phyloP scores from a whole-genome alignment of 2,888 invertebrate species.

The Microplitis manilae region DNA sequence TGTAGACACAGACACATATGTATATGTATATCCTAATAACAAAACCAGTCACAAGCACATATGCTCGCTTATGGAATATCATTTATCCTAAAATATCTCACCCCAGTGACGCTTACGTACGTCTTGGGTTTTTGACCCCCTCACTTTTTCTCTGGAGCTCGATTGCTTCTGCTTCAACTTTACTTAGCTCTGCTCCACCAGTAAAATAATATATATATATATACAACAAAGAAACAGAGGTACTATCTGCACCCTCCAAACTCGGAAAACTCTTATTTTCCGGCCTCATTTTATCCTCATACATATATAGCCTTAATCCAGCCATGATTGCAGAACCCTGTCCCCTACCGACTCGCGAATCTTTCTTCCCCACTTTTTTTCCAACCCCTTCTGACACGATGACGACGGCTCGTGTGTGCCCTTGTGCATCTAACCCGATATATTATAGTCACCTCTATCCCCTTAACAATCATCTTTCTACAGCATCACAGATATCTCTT shows the following conservation, averaged over 20 bases:
- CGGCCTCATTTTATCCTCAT: conserved; percentile 56
- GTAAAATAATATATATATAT: conserved; percentile 4
- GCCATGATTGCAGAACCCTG: conserved; percentile 64
- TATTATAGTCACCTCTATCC: neutral
- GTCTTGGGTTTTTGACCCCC: conserved; percentile 35
- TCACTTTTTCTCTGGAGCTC: conserved; percentile 20
- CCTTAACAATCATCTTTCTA: conserved; percentile 28
- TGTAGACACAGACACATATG: neutral
- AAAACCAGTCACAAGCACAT: conserved; percentile 64
- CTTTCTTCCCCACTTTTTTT: conserved; percentile 45
- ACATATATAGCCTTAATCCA: conserved; percentile 66
- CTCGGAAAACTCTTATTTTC: conserved; percentile 38
- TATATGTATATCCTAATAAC: conserved; percentile 47
- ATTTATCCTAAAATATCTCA: conserved; percentile 62
- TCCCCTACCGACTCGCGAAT: conserved; percentile 46
- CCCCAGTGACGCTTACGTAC: conserved; percentile 50
- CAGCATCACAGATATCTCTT: conserved; percentile 49
- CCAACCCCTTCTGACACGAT: conserved; percentile 19
- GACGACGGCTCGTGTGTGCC: neutral
- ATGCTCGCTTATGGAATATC: conserved; percentile 70
- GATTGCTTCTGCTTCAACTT: conserved; percentile 13
- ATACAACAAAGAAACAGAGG: neutral
- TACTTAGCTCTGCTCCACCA: neutral
- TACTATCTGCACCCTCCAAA: conserved; percentile 21
- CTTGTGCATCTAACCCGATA: neutral